These are phyloP conservation scores for Drosophila asahinai DNA, from an alignment of 1,140 invertebrate genomes.

Conservation along the genomic window DNA sequence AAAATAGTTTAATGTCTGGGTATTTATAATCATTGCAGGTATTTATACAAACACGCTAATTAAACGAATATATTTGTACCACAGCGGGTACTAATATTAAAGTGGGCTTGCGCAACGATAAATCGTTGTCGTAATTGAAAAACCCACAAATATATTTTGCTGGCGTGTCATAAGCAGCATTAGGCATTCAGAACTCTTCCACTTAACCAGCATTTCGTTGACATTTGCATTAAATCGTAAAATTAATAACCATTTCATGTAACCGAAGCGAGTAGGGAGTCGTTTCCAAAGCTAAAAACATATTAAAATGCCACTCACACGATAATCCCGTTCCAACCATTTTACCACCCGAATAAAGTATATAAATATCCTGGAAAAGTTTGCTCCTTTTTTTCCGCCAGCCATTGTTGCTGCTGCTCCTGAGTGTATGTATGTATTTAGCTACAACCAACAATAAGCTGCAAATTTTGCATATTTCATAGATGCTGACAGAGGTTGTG, in stretches of 20 bases:
- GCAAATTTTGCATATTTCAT: constrained; percentile 82
- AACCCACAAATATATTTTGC: background rate
- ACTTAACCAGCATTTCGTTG: constrained; percentile 35
- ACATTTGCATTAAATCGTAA: constrained; percentile 57
- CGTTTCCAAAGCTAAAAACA: constrained; percentile 66
- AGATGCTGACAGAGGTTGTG: constrained; percentile 63
- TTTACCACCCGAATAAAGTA: constrained; percentile 14
- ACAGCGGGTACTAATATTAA: background rate
- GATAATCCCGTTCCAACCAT: constrained; percentile 63
- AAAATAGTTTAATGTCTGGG: constrained; percentile 28
- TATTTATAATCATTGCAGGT: constrained; percentile 29
- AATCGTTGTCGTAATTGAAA: constrained; percentile 23
- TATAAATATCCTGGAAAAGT: constrained; percentile 8
- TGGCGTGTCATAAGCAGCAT: constrained; percentile 14
- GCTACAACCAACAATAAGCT: constrained; percentile 72
- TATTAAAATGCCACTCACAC: constrained; percentile 82
- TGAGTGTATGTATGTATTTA: constrained; percentile 51
- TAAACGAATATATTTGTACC: constrained; percentile 17
- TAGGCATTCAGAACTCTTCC: constrained; percentile 14
- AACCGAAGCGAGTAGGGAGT: constrained; percentile 2
- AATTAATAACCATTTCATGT: constrained; percentile 76
- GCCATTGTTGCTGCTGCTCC: constrained; percentile 33
- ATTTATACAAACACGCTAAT: constrained; percentile 38
- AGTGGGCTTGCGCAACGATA: constrained; percentile 17
- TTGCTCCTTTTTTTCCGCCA: constrained; percentile 1